These are phyloP conservation scores for Zonotrichia albicollis DNA, from an alignment of 2,797 vertebrate species.

Conservation along the genomic window DNA sequence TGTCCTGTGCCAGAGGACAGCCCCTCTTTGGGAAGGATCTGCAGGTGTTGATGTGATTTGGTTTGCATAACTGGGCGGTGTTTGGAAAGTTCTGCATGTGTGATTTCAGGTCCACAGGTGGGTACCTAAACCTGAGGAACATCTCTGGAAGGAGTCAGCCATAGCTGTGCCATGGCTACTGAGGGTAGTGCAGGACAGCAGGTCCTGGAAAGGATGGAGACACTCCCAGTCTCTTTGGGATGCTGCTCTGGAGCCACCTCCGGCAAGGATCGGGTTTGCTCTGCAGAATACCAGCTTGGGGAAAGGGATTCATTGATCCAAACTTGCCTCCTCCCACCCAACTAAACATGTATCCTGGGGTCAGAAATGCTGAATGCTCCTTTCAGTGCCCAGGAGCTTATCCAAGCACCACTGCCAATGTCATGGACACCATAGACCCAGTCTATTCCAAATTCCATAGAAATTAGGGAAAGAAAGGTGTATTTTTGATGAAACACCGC, in stretches of 20 bases:
- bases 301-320: not conserved
- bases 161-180: not conserved
- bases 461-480: not conserved
- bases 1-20: not conserved
- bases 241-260: not conserved
- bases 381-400: not conserved
- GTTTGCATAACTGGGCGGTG: rapidly evolving
- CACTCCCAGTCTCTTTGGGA: not conserved
- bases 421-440: not conserved
- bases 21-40: not conserved
- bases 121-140: not conserved
- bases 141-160: not conserved
- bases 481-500: not conserved
- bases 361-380: not conserved
- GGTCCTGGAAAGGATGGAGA: rapidly evolving
- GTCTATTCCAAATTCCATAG: not conserved
- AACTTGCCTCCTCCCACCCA: not conserved
- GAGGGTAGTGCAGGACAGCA: not conserved
- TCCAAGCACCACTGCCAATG: not conserved
- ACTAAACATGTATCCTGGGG: not conserved
- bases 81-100: not conserved
- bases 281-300: rapidly evolving
- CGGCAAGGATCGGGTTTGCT: not conserved
- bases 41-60: not conserved
- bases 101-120: not conserved